phyloP scores from a whole-genome alignment of 2,888 invertebrate genomes.

The Ectemnius cavifrons region DNA sequence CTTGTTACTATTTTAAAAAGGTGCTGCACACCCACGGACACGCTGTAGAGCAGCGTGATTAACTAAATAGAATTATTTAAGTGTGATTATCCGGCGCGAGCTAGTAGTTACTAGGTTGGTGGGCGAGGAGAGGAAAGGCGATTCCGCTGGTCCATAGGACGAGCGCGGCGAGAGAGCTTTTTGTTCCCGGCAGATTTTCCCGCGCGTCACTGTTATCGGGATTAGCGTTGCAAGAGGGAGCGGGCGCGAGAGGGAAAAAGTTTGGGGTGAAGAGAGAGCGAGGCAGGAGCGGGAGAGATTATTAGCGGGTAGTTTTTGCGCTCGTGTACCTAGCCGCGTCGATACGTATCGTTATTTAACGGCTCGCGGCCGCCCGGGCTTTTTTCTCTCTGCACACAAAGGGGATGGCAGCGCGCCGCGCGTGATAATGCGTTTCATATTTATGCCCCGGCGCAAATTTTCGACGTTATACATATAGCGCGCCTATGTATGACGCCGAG shows the following conservation, averaged over 20 bases:
- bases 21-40: background rate
- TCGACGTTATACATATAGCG: conserved; percentile 23
- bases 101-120: no score
- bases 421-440: conserved; percentile 49
- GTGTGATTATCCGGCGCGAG: conserved; percentile 11
- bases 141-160: background rate
- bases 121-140: background rate
- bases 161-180: background rate
- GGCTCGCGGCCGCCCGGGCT: conserved; percentile 18
- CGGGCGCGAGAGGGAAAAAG: background rate
- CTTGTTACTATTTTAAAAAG: conserved; percentile 37
- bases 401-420: conserved; percentile 30
- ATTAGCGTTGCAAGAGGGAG: conserved; percentile 1
- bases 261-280: background rate
- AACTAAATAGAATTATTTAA: conserved; percentile 16
- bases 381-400: conserved; percentile 18
- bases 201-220: conserved; percentile 1
- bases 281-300: background rate
- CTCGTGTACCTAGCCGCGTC: background rate
- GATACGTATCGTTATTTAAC: conserved; percentile 38
- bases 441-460: conserved; percentile 40
- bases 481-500: no score
- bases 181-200: background rate
- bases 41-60: conserved; percentile 13
- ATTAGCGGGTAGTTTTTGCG: conserved; percentile 10